These are phyloP conservation scores for Rutpela maculata DNA, from an alignment of 2,888 invertebrate genomes.

Conservation along the genomic window DNA sequence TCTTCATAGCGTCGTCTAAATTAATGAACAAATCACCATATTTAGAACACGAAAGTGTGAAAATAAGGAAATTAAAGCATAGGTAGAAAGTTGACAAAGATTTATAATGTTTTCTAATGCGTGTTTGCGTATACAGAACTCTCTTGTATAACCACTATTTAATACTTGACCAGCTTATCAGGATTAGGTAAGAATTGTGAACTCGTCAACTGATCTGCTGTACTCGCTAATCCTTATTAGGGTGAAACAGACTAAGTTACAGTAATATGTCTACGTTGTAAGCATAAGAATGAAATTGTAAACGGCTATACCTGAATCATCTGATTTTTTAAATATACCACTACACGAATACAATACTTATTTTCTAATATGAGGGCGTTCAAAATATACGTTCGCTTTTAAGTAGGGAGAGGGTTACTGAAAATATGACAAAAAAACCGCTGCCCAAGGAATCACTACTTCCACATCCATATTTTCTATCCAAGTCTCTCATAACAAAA, in stretches of 20 bases:
- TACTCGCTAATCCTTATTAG: background rate
- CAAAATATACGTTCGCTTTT: too few relatives aligned
- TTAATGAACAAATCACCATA: too few relatives aligned
- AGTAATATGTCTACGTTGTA: background rate
- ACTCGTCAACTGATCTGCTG: conserved; percentile 18
- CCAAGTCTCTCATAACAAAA: too few relatives aligned
- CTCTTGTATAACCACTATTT: background rate
- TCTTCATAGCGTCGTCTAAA: too few relatives aligned
- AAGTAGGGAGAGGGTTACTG: too few relatives aligned
- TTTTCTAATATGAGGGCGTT: too few relatives aligned
- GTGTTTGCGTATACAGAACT: background rate
- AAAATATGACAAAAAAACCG: too few relatives aligned
- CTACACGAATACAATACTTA: too few relatives aligned
- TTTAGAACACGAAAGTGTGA: background rate
- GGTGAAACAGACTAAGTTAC: conserved; percentile 5
- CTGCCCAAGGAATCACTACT: too few relatives aligned
- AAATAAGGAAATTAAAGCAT: background rate
- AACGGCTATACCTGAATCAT: background rate
- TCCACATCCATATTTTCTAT: too few relatives aligned
- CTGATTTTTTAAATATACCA: too few relatives aligned
- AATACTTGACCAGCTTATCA: conserved; percentile 11
- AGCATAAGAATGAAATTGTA: background rate
- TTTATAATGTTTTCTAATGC: background rate
- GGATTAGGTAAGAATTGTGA: conserved; percentile 20
- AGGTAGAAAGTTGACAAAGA: background rate